Conservation (phyloP, 2,888 invertebrate species). For the Euclidia mi region DNA sequence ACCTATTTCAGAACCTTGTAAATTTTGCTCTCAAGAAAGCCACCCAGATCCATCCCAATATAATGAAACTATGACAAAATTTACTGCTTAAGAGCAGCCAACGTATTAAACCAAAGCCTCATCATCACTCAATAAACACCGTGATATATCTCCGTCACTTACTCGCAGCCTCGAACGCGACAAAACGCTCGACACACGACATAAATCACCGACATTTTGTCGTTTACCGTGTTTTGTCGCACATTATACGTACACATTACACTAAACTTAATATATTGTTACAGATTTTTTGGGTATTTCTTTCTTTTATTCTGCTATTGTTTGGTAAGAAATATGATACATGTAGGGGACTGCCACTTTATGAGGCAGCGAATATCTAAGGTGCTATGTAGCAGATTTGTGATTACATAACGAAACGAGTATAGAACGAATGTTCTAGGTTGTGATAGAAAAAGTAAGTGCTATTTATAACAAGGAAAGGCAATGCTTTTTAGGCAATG, state of each 20-base stretch:
- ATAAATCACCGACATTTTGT: slow-evolving; percentile 64
- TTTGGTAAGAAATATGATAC: slow-evolving; percentile 43
- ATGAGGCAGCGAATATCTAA: neutral
- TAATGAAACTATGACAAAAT: too few species aligned
- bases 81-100: too few species aligned
- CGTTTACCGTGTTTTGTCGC: slow-evolving; percentile 70
- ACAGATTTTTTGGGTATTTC: slow-evolving; percentile 63
- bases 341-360: neutral
- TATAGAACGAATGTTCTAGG: too few species aligned
- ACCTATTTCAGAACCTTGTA: too few species aligned
- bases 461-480: too few species aligned
- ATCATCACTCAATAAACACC: slow-evolving; percentile 30
- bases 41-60: too few species aligned
- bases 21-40: too few species aligned
- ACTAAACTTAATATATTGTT: slow-evolving; percentile 68
- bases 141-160: slow-evolving; percentile 17
- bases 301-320: slow-evolving; percentile 51
- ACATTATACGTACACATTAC: slow-evolving; percentile 63
- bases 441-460: too few species aligned
- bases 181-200: slow-evolving; percentile 44
- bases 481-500: too few species aligned
- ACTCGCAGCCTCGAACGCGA: slow-evolving; percentile 29
- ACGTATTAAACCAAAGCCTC: too few species aligned
- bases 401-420: too few species aligned
- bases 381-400: too few species aligned